These are phyloP conservation scores for Neolamprologus fasciatus DNA, from an alignment of 2,113 vertebrate species.

Conservation along the genomic window DNA sequence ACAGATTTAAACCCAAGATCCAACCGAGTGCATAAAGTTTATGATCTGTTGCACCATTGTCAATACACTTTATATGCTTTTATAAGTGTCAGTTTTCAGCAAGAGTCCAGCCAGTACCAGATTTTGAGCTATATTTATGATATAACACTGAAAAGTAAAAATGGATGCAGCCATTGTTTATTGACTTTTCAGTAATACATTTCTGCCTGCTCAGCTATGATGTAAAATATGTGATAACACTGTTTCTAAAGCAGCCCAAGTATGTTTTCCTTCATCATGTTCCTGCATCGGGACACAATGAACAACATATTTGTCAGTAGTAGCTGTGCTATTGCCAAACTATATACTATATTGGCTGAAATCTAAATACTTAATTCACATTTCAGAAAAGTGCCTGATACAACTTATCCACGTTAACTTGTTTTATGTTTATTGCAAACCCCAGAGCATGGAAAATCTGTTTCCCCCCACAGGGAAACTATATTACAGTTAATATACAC, in stretches of 20 bases:
- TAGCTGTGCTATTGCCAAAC: neutral
- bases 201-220: neutral
- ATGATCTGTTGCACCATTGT: neutral
- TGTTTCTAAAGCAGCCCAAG: neutral
- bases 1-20: neutral
- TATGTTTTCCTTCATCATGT: neutral
- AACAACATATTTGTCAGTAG: neutral
- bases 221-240: neutral
- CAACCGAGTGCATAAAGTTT: neutral
- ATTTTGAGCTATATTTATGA: neutral
- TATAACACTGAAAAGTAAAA: neutral
- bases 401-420: neutral
- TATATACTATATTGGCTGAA: neutral
- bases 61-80: neutral
- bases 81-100: neutral
- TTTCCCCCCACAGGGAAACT: neutral
- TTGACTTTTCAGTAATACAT: neutral
- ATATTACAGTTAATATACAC: neutral
- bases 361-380: neutral
- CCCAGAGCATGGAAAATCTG: neutral
- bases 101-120: neutral
- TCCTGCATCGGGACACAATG: rapidly evolving
- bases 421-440: neutral
- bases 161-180: neutral
- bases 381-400: neutral